phyloP scores from a whole-genome alignment of 2,888 invertebrate species.

The Pterostichus madidus region DNA sequence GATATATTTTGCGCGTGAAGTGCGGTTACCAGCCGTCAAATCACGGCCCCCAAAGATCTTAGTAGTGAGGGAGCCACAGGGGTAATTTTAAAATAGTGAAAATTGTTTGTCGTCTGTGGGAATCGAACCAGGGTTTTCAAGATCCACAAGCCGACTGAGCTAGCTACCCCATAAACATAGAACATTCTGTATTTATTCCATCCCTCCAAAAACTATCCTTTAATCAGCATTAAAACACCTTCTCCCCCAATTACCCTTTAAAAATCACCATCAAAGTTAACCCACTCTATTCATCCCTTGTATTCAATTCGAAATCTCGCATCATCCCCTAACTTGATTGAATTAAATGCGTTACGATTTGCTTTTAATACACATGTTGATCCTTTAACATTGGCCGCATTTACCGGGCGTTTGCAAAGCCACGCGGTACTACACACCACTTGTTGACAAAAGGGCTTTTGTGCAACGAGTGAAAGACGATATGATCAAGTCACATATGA shows the following conservation, averaged over 20 bases:
- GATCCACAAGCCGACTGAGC: too few species aligned
- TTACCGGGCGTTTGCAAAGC: conserved; percentile 52
- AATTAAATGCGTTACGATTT: not conserved
- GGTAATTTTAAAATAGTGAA: too few species aligned
- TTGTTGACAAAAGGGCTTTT: conserved; percentile 55
- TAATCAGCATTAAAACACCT: conserved; percentile 1
- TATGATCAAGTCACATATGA: conserved; percentile 54
- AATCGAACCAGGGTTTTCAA: too few species aligned
- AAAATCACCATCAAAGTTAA: not conserved
- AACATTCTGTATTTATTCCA: too few species aligned
- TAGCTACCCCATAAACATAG: too few species aligned
- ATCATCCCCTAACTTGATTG: conserved; percentile 14
- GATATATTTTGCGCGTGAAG: too few species aligned
- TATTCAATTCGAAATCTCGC: not conserved
- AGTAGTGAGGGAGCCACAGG: too few species aligned
- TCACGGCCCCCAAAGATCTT: too few species aligned
- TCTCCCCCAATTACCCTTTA: conserved; percentile 8
- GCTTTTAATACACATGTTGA: conserved; percentile 15
- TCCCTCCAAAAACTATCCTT: too few species aligned
- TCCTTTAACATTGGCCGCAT: conserved; percentile 21
- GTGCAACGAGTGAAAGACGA: not conserved
- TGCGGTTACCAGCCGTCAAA: too few species aligned
- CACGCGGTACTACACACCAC: conserved; percentile 26
- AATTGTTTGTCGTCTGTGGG: too few species aligned
- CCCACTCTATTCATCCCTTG: not conserved